phyloP scores from a whole-genome alignment of 1,140 invertebrate genomes.

The Manduca sexta region DNA sequence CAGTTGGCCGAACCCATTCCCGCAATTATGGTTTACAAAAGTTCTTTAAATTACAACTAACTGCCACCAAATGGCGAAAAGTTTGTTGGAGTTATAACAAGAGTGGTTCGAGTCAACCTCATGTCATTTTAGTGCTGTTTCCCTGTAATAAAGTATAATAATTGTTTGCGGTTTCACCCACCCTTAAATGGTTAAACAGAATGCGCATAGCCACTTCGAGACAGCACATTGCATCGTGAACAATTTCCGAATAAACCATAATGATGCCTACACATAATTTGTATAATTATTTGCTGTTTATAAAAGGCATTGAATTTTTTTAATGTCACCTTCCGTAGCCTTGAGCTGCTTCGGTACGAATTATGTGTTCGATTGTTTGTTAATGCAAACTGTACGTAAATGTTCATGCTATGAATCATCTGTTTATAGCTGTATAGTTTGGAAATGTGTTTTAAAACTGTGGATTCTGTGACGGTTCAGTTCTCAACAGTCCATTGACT shows the following conservation, averaged over 20 bases:
- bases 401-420: too few relatives aligned
- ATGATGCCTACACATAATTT: slow-evolving; percentile 36
- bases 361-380: background rate
- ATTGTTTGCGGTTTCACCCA: slow-evolving; percentile 51
- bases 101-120: slow-evolving; percentile 18
- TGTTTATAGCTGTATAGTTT: too few relatives aligned
- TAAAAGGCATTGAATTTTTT: slow-evolving; percentile 34
- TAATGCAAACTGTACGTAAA: background rate
- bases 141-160: slow-evolving; percentile 38
- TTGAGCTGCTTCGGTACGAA: slow-evolving; percentile 17
- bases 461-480: too few relatives aligned
- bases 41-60: slow-evolving; percentile 6
- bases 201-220: slow-evolving; percentile 29
- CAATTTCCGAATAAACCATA: slow-evolving; percentile 21
- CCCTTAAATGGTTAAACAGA: slow-evolving; percentile 53
- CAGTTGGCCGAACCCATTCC: background rate
- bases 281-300: slow-evolving; percentile 48
- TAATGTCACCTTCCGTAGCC: slow-evolving; percentile 34
- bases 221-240: slow-evolving; percentile 31
- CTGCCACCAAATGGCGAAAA: slow-evolving; percentile 33
- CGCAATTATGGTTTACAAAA: background rate
- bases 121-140: slow-evolving; percentile 29
- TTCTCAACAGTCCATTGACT: too few relatives aligned
- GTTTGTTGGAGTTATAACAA: slow-evolving; percentile 15
- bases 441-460: too few relatives aligned